These are phyloP conservation scores for Schizopygopsis malacanthus DNA, from an alignment of 2,797 vertebrate genomes.

Conservation along the genomic window DNA sequence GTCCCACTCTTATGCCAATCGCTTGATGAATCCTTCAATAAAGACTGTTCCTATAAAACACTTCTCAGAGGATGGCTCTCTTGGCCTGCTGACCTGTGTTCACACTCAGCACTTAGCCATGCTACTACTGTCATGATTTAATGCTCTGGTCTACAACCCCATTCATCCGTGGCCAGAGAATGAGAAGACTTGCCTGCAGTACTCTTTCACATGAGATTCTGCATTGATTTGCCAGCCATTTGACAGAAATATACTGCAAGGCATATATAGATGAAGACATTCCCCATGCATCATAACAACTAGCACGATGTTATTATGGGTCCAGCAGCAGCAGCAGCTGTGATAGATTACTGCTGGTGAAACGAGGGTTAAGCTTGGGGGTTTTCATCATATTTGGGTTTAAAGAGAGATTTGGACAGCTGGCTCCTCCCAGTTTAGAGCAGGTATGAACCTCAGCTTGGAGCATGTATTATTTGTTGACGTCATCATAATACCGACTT, in stretches of 20 bases:
- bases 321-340: slow-evolving; percentile 66
- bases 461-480: slow-evolving; percentile 28
- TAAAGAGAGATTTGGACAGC: slow-evolving; percentile 74
- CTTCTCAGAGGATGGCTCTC: slow-evolving; percentile 60
- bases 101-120: slow-evolving; percentile 50
- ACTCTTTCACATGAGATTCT: slow-evolving; percentile 14
- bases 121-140: slow-evolving; percentile 65
- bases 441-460: background rate
- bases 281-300: slow-evolving; percentile 22
- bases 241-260: slow-evolving; percentile 45
- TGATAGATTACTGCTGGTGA: slow-evolving; percentile 70
- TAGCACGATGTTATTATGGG: slow-evolving; percentile 73
- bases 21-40: slow-evolving; percentile 74
- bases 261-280: slow-evolving; percentile 24
- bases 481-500: background rate
- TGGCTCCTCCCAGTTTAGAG: slow-evolving; percentile 63
- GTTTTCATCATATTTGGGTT: slow-evolving; percentile 74
- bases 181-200: slow-evolving; percentile 35
- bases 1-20: slow-evolving; percentile 52
- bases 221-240: slow-evolving; percentile 60
- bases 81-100: slow-evolving; percentile 66
- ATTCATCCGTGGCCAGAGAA: slow-evolving; percentile 45
- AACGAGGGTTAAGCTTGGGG: slow-evolving; percentile 1
- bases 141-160: slow-evolving; percentile 57
- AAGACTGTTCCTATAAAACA: slow-evolving; percentile 66